Percentiles rank a stretch among this genome's conserved stretches.
These are phyloP conservation scores for Solea senegalensis DNA, from an alignment of 2,113 vertebrate genomes.

Conservation along the genomic window DNA sequence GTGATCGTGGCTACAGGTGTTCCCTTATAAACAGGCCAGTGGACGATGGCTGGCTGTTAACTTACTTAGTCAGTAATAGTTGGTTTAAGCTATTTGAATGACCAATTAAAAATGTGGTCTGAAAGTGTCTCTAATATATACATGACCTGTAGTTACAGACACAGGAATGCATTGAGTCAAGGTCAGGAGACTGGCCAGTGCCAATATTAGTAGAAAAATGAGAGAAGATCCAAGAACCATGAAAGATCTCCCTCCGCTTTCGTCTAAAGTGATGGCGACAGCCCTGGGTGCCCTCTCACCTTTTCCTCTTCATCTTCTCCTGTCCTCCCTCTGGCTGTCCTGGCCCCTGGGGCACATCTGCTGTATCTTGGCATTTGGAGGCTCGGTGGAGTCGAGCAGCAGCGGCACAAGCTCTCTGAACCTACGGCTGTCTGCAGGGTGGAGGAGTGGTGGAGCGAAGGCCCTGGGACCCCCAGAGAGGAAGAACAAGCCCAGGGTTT, in stretches of 20 bases:
- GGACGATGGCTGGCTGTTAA: too few relatives aligned
- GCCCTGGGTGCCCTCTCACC: slow-evolving; percentile 29
- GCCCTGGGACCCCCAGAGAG: slow-evolving; percentile 48
- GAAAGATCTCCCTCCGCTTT: background rate
- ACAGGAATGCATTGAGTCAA: background rate
- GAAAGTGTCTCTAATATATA: too few relatives aligned
- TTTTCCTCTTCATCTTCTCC: slow-evolving; percentile 39
- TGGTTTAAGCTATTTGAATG: too few relatives aligned
- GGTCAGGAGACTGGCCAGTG: background rate
- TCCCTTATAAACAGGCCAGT: too few relatives aligned
- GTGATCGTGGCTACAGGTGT: too few relatives aligned
- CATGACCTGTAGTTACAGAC: background rate
- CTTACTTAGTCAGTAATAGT: too few relatives aligned
- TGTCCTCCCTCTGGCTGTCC: slow-evolving; percentile 10
- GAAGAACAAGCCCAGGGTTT: slow-evolving; percentile 23
- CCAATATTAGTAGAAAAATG: background rate
- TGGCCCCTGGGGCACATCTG: slow-evolving; percentile 53
- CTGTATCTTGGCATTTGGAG: slow-evolving; percentile 69
- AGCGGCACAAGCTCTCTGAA: slow-evolving; percentile 45
- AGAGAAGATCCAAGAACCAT: background rate
- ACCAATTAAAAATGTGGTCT: too few relatives aligned
- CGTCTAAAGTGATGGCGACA: background rate
- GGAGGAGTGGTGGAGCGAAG: slow-evolving; percentile 31
- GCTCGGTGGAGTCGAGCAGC: slow-evolving; percentile 19
- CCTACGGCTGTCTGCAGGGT: slow-evolving; percentile 38